Evolutionary conservation across 2,888 invertebrate species (phyloP).

Genomic region (Blomia tropicalis): DNA sequence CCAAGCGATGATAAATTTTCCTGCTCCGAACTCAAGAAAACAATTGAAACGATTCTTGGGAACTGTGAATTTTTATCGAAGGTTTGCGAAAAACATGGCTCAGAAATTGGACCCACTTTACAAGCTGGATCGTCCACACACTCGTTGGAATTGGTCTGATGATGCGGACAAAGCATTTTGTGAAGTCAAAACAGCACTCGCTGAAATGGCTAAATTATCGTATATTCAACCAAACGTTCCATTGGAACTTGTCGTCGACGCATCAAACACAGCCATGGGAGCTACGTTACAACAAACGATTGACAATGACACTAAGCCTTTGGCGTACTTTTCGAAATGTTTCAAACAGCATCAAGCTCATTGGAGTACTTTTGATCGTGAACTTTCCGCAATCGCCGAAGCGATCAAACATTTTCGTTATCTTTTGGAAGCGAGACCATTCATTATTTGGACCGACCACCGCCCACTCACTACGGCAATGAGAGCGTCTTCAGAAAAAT

Average conservation of each 20-base stretch:
- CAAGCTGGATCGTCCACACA: neutral
- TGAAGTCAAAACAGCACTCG: neutral
- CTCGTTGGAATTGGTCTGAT: slow-evolving; percentile 3
- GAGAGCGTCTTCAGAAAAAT: neutral
- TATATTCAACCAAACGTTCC: neutral
- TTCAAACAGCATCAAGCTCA: neutral
- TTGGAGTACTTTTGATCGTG: neutral
- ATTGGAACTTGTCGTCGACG: neutral
- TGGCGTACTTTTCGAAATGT: neutral
- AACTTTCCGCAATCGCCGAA: neutral
- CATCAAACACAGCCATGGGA: slow-evolving; percentile 5
- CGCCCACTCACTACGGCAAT: neutral
- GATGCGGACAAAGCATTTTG: neutral
- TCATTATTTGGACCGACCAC: slow-evolving; percentile 2
- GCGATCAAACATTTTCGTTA: neutral
- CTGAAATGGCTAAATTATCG: neutral
- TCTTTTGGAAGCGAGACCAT: neutral
- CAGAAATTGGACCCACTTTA: slow-evolving; percentile 11
- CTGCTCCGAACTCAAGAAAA: neutral
- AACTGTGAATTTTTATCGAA: slow-evolving; percentile 28
- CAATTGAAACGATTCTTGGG: slow-evolving; percentile 26
- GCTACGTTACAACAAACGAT: neutral
- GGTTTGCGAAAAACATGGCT: slow-evolving; percentile 26
- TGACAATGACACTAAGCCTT: neutral
- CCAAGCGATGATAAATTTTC: slow-evolving; percentile 22